Evolutionary conservation across 2,797 vertebrate genomes (phyloP), one percentile per base, ranked within the genome.

Genomic region (Hippopotamyrus pictus): DNA sequence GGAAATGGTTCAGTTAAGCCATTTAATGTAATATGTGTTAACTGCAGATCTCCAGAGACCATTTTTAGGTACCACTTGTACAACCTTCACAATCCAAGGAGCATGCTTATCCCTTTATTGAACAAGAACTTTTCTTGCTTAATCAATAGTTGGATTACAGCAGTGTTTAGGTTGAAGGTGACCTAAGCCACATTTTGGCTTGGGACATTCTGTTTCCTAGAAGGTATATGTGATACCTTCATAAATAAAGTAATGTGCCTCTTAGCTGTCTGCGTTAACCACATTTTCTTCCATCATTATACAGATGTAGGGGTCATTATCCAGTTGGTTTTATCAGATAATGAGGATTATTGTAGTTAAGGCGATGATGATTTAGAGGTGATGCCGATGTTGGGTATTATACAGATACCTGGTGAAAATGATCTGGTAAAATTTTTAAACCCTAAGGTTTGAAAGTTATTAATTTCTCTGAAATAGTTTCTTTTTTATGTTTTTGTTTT

Each of bases 251-350:
- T 82, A 19, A 82, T 82, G 76, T 51, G 4, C 65, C 65, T 73
- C 29, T 73, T 73, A 73, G 33, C 84, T 86, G 11, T 51, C 50
- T 51, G 12, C 25, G 22, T 46, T 86, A 48, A 51, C 83, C 57
- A 14, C n/a, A 37, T 87, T 59, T 57, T 90, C 88, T 83, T 89
- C 87, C 89, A 46, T 69, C 53, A 87, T 65, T 83, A 90, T 82
- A 76, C 87, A 1, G 0, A 33, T 37, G 33, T n/a, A 41, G 17
- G 33, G 53, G 33, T 41, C 19, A 8, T 87, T 44, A 59, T 29
- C 33, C 53, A 29, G 25, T 37, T 22, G 3, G 41, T 37, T 17
- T 57, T 19, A 19, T n/a, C 25, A 59, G 51, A 41, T 57, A 51
- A 46, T 41, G 37, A 54, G 3, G 7, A 51, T 84, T 84, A 84